These are phyloP conservation scores for Falco biarmicus DNA, from an alignment of 2,797 vertebrate species.

Conservation along the genomic window DNA sequence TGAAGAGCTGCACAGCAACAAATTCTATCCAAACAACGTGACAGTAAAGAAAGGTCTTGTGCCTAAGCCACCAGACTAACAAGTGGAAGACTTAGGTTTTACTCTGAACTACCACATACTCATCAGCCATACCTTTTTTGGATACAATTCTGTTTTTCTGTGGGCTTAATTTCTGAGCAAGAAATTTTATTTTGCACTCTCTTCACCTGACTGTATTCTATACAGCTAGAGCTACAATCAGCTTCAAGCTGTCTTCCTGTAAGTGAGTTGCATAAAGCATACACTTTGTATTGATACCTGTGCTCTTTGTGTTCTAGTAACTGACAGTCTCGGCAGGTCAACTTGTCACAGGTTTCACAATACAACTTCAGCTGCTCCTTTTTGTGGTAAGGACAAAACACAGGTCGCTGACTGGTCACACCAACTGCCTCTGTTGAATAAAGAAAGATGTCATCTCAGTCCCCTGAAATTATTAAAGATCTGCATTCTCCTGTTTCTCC, in stretches of 20 bases:
- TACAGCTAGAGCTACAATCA: not conserved
- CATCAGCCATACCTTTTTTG: not conserved
- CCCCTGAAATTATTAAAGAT: not conserved
- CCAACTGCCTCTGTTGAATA: slow-evolving; percentile 86
- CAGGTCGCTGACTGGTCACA: slow-evolving; percentile 89
- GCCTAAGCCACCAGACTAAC: not conserved
- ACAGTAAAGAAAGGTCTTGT: not conserved
- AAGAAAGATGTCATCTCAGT: not conserved
- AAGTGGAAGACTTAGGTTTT: not conserved
- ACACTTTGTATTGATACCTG: slow-evolving; percentile 80
- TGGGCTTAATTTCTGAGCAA: not conserved
- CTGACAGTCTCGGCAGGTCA: slow-evolving; percentile 97
- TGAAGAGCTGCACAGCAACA: slow-evolving; percentile 11
- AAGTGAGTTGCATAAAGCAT: not conserved
- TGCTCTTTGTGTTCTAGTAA: slow-evolving; percentile 97
- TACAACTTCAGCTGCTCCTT: slow-evolving; percentile 97
- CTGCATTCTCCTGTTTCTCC: not conserved
- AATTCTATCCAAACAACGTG: not conserved
- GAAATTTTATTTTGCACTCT: not conserved
- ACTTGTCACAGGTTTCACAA: slow-evolving; percentile 96
- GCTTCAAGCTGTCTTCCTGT: not conserved
- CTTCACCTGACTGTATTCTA: not conserved
- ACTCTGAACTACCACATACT: not conserved
- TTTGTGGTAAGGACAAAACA: slow-evolving; percentile 97
- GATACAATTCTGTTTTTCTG: not conserved